phyloP scores from a whole-genome alignment of 2,888 invertebrate genomes.

The Aproaerema taeniolella region DNA sequence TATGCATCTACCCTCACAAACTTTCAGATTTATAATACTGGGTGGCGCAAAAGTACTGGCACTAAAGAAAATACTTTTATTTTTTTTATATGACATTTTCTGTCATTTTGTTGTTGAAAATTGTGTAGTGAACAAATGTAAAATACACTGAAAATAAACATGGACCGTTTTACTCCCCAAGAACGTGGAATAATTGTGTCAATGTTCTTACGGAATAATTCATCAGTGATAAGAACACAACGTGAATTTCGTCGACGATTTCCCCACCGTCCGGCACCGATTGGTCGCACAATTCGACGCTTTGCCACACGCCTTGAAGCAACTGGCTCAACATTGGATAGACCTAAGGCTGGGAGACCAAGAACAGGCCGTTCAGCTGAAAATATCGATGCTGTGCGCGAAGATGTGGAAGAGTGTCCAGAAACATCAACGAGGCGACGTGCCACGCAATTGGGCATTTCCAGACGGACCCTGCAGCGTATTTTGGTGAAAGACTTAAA shows the following conservation, averaged over 20 bases:
- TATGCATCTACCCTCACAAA: too few relatives aligned
- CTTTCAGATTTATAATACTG: not conserved
- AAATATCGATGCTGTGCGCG: conserved; percentile 31
- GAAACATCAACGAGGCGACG: conserved; percentile 10
- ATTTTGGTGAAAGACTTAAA: conserved; percentile 10
- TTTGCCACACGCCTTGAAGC: conserved; percentile 6
- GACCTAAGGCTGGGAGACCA: conserved; percentile 13
- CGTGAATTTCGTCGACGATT: conserved; percentile 13
- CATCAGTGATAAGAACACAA: conserved; percentile 8
- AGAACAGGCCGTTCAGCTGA: conserved; percentile 28
- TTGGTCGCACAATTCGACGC: conserved; percentile 13
- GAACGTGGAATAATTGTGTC: conserved; percentile 4
- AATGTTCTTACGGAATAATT: conserved; percentile 9
- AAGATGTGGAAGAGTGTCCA: conserved; percentile 24
- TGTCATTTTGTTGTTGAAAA: too few relatives aligned
- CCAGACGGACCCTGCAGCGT: conserved; percentile 4
- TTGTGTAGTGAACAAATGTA: too few relatives aligned
- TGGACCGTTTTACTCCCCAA: too few relatives aligned
- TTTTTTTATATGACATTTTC: too few relatives aligned
- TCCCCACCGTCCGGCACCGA: conserved; percentile 12
- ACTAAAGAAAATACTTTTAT: too few relatives aligned
- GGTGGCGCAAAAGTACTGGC: too few relatives aligned
- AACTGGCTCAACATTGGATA: conserved; percentile 11
- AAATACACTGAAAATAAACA: too few relatives aligned
- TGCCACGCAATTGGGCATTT: conserved; percentile 11